Percentiles rank a stretch among this genome's conserved stretches.
These are phyloP conservation scores for Dendrolimus kikuchii DNA, from an alignment of 1,140 invertebrate genomes.

Conservation along the genomic window DNA sequence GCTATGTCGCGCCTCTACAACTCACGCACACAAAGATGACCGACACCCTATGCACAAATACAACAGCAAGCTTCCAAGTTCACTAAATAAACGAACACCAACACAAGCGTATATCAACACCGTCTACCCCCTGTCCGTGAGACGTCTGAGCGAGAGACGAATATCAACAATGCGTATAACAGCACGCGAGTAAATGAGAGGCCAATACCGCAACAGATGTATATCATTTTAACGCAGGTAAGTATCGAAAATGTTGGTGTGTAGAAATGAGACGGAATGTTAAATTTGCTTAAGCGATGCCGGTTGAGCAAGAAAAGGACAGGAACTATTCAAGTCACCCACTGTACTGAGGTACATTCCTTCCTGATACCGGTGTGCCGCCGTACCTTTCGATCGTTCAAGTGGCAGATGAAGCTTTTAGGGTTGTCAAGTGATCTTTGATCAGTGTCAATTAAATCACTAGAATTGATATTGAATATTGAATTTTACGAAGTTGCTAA, in stretches of 20 bases:
- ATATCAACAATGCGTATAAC: slow-evolving; percentile 65
- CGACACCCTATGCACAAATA: slow-evolving; percentile 67
- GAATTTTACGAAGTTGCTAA: background rate
- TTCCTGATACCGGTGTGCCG: slow-evolving; percentile 67
- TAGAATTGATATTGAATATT: background rate
- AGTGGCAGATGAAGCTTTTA: slow-evolving; percentile 71
- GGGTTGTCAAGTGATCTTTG: slow-evolving; percentile 45
- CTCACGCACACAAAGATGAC: slow-evolving; percentile 52
- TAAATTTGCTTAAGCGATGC: slow-evolving; percentile 61
- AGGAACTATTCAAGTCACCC: slow-evolving; percentile 67
- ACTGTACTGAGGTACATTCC: slow-evolving; percentile 55
- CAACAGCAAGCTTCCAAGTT: slow-evolving; percentile 67
- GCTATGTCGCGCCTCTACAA: slow-evolving; percentile 70
- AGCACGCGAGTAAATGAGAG: slow-evolving; percentile 38
- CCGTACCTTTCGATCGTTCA: slow-evolving; percentile 71
- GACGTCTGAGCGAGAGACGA: slow-evolving; percentile 47
- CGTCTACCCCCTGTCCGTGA: slow-evolving; percentile 65
- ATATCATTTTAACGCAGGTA: slow-evolving; percentile 70
- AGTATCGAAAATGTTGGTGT: slow-evolving; percentile 68
- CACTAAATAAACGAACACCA: slow-evolving; percentile 71
- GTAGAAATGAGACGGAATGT: slow-evolving; percentile 53
- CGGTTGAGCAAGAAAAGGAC: slow-evolving; percentile 57
- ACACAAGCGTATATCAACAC: slow-evolving; percentile 60
- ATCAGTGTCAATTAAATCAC: slow-evolving; percentile 1
- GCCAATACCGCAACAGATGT: slow-evolving; percentile 59